Conservation (phyloP, 2,888 invertebrate species). For the Punctoribates punctum region DNA sequence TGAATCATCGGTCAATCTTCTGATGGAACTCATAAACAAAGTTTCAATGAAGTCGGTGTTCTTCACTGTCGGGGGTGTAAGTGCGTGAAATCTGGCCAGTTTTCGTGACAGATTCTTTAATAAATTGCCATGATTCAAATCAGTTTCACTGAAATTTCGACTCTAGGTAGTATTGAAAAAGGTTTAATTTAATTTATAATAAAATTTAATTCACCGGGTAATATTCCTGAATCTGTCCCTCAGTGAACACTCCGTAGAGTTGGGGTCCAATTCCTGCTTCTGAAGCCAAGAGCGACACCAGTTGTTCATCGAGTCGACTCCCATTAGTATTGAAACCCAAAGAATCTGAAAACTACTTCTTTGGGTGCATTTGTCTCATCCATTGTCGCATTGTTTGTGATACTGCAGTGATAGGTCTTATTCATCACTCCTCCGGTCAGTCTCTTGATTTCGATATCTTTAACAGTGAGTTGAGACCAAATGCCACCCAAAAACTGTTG, state of each 20-base stretch:
- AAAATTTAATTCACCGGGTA: not conserved
- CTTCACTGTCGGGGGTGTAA: slow-evolving; percentile 66
- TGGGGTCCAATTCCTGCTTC: slow-evolving; percentile 70
- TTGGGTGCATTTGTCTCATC: not conserved
- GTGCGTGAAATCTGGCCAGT: not conserved
- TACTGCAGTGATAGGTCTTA: not conserved
- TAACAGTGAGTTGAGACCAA: not conserved
- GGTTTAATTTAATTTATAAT: not conserved
- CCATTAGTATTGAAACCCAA: not conserved
- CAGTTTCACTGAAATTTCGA: not conserved
- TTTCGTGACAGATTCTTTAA: slow-evolving; percentile 55
- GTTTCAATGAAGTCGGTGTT: not conserved
- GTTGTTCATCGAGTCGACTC: not conserved
- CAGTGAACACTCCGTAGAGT: slow-evolving; percentile 90
- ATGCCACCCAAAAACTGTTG: not conserved
- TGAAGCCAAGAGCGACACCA: not conserved
- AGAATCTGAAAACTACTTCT: slow-evolving; percentile 30
- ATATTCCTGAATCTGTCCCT: slow-evolving; percentile 90
- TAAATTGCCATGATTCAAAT: slow-evolving; percentile 59
- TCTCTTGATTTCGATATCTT: not conserved
- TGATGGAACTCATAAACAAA: not conserved
- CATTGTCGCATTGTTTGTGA: not conserved
- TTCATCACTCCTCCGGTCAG: slow-evolving; percentile 32
- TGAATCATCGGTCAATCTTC: no score
- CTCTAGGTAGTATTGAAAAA: not conserved